Percentiles rank a stretch among this genome's conserved stretches.
These are phyloP conservation scores for Myotis findleyi DNA, from an alignment of 2,797 vertebrate species.

Conservation along the genomic window DNA sequence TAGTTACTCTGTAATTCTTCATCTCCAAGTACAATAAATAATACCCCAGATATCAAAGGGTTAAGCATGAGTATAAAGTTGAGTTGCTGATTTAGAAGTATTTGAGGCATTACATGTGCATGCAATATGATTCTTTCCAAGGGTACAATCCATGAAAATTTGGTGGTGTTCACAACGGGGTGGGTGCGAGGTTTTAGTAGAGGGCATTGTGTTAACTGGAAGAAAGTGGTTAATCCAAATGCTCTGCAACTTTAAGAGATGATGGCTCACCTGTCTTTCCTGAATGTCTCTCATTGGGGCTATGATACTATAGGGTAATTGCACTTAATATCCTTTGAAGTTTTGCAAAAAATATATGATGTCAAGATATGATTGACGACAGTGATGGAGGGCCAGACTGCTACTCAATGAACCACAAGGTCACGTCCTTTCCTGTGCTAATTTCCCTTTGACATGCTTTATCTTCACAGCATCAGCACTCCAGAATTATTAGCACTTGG, in stretches of 20 bases:
- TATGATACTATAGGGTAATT: not conserved
- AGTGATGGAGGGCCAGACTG: not conserved
- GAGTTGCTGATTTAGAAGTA: not conserved
- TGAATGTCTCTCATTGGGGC: not conserved
- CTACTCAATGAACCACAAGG: not conserved
- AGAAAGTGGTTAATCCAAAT: not conserved
- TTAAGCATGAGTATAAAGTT: not conserved
- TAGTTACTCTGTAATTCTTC: not conserved
- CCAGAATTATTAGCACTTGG: not conserved
- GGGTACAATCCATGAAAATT: not conserved
- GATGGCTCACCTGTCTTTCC: not conserved
- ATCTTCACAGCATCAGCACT: not conserved
- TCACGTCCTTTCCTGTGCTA: not conserved
- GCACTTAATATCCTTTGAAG: not conserved
- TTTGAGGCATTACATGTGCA: not conserved
- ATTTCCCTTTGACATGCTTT: not conserved
- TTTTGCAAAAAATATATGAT: not conserved
- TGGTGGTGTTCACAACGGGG: rapidly evolving
- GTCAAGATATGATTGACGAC: not conserved
- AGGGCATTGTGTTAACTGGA: not conserved
- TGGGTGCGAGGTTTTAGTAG: not conserved
- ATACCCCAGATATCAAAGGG: not conserved
- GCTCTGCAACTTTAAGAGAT: not conserved
- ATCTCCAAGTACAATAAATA: not conserved
- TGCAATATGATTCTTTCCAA: not conserved